Base-by-base conservation (phyloP, 2,113 vertebrate species). In the Gulo gulo region DNA sequence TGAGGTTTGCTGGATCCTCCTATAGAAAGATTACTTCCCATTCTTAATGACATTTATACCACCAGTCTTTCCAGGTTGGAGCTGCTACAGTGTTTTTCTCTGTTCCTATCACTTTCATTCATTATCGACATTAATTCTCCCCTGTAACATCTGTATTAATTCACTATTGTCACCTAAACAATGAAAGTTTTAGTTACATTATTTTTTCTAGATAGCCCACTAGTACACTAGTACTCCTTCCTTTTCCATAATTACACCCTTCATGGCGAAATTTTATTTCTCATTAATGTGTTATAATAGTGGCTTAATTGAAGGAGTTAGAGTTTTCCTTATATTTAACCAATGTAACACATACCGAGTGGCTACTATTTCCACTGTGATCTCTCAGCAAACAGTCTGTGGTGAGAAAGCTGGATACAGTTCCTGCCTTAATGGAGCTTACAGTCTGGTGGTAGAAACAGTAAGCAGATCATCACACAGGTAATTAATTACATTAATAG, bases 241-340 rank as follows among this genome's bases (percentile, higher is more conserved):
- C 29, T 78, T 94, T 80, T 31, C 79, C 47, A 74, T 45, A 84
- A 79, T 57, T 80, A 52, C 14, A n/a, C 23, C 65, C 13, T 63
- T 93, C 85, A 45, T n/a, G 39, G 96, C 26, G 9, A 81, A 29
- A 81, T 89, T 97, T 61, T 80, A 71, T 52, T 84, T 97, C 57
- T 88, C 69, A 63, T 63, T 81, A 36, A 76, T 76, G 39, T 91
- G 12, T 57, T 69, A 4, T 63, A 95, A 78, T 71, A 80, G 18
- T 94, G 31, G 34, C 67, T 95, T 84, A n/a, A 5, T 7, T 74
- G 47, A 82, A 86, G 80, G 18, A 93, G 11, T 74, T 78, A 12
- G 23, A 82, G 6, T 21, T 88, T 88, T 67, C 52, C 52, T 86
- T 78, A 36, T 85, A 76, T 34, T 93, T 24, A 88, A 94, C 42